A percentile compares a stretch with the other conserved stretches of the same genome.
Evolutionary conservation across 1,140 invertebrate genomes (phyloP).

Genomic region (Caenorhabditis brenneri): DNA sequence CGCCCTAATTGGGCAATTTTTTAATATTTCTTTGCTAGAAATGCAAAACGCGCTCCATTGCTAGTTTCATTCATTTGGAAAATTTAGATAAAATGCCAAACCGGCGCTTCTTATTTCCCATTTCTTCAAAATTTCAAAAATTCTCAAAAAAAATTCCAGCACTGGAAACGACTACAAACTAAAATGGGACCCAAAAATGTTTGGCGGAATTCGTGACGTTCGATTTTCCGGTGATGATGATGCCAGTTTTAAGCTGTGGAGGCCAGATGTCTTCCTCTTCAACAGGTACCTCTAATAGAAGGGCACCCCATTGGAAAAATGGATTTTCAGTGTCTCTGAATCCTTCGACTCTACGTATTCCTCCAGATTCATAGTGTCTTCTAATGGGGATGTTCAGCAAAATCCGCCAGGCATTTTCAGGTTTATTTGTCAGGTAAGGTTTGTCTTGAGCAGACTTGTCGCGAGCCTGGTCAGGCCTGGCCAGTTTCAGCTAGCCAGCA

Average conservation of each 20-base stretch:
- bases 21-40: too few relatives aligned
- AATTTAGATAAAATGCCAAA: constrained; percentile 53
- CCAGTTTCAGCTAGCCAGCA: too few relatives aligned
- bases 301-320: too few relatives aligned
- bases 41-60: too few relatives aligned
- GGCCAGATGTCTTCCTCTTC: constrained; percentile 47
- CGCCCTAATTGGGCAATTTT: too few relatives aligned
- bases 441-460: too few relatives aligned
- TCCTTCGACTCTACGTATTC: constrained; percentile 51
- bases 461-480: too few relatives aligned
- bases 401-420: constrained; percentile 51
- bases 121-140: too few relatives aligned
- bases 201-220: constrained; percentile 53
- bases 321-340: constrained; percentile 49
- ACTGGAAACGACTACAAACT: constrained; percentile 54
- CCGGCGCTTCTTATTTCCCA: constrained; percentile 43
- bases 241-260: constrained; percentile 47
- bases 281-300: too few relatives aligned
- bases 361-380: constrained; percentile 47
- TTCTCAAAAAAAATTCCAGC: constrained; percentile 1
- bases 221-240: constrained; percentile 47
- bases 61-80: too few relatives aligned
- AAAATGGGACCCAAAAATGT: constrained; percentile 53
- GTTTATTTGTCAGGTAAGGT: constrained; percentile 46
- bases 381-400: constrained; percentile 48